Conservation (phyloP, 2,113 vertebrate species). For the Talpa occidentalis region DNA sequence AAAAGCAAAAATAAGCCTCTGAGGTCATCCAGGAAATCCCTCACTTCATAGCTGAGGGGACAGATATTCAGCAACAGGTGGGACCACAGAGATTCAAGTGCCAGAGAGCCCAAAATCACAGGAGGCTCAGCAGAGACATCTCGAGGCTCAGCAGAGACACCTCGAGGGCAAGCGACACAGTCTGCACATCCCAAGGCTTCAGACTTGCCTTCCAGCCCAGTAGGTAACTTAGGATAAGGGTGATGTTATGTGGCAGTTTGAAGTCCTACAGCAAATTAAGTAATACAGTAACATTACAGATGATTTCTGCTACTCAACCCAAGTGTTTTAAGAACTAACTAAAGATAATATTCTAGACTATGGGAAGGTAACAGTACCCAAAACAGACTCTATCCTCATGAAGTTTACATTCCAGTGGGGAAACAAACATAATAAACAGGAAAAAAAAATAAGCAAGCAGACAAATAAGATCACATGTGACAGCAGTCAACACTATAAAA, state of each 20-base stretch:
- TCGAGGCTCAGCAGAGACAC: background rate
- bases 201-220: background rate
- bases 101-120: background rate
- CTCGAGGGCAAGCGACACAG: background rate
- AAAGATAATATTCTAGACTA: background rate
- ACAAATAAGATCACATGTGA: background rate
- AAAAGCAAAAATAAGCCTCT: constrained; percentile 33
- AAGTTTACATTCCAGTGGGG: background rate
- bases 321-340: background rate
- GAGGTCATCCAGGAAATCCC: background rate
- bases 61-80: background rate
- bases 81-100: background rate
- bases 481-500: background rate
- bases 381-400: background rate
- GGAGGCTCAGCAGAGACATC: background rate
- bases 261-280: background rate
- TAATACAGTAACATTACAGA: background rate
- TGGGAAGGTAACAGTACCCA: background rate
- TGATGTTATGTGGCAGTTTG: background rate
- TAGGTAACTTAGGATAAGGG: background rate
- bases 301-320: background rate
- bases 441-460: background rate
- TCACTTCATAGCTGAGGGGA: background rate
- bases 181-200: background rate
- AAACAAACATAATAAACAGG: background rate